These are phyloP conservation scores for Halictus quadricinctus DNA, from an alignment of 2,888 invertebrate species.

Conservation along the genomic window DNA sequence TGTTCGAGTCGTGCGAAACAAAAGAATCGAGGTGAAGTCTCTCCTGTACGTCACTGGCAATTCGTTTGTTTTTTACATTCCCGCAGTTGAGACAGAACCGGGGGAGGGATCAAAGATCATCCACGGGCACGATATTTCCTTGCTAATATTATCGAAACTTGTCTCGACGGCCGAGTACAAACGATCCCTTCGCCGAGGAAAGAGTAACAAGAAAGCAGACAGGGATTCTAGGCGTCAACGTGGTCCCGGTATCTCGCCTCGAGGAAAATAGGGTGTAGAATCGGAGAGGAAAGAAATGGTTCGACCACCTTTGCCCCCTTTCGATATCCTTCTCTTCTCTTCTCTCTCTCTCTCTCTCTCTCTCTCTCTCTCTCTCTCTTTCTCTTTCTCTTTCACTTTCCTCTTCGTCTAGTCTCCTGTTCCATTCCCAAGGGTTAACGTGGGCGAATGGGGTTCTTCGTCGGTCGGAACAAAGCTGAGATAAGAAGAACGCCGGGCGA, in stretches of 20 bases:
- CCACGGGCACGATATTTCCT: conserved; percentile 26
- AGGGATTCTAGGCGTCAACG: conserved; percentile 33
- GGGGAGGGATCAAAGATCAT: not conserved
- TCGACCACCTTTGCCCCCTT: conserved; percentile 56
- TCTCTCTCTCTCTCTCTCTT: not conserved
- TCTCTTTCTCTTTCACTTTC: conserved; percentile 7
- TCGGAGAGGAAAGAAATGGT: conserved; percentile 52
- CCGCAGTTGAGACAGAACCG: not conserved
- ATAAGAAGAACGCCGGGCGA: conserved; percentile 65
- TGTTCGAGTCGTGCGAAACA: not conserved
- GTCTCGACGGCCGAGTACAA: not conserved
- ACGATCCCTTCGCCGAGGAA: not conserved
- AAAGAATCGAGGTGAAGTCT: not conserved
- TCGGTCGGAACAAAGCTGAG: conserved; percentile 70
- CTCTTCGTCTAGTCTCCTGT: conserved; percentile 32
- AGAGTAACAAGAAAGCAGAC: not conserved
- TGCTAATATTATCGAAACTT: conserved; percentile 27
- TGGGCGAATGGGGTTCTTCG: conserved; percentile 70
- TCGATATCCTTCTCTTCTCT: conserved; percentile 37
- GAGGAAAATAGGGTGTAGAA: conserved; percentile 53
- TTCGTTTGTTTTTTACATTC: not conserved
- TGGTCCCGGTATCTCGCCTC: conserved; percentile 39
- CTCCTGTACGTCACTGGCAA: not conserved
- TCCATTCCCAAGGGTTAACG: conserved; percentile 64
- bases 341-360: too few relatives aligned